These are phyloP conservation scores for Leptopterna dolabrata DNA, from an alignment of 2,888 invertebrate genomes.

Conservation along the genomic window DNA sequence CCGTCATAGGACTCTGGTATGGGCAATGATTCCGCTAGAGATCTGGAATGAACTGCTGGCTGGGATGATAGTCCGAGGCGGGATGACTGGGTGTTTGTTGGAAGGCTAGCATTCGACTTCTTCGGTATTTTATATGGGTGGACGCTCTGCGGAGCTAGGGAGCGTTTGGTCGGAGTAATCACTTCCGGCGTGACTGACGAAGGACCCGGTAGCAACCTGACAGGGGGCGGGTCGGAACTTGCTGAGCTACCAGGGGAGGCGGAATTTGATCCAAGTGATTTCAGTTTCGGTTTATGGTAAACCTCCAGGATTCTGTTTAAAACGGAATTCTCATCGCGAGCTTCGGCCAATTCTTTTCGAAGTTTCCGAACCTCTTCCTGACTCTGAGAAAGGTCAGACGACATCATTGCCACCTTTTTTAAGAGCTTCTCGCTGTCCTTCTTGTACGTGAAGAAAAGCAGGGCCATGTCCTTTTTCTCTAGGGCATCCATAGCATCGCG, in stretches of 20 bases:
- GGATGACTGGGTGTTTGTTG: neutral
- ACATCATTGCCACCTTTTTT: neutral
- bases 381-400: neutral
- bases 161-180: neutral
- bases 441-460: slow-evolving; percentile 1
- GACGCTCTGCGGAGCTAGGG: neutral
- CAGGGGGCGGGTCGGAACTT: neutral
- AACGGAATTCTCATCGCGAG: neutral
- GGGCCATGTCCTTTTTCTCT: slow-evolving; percentile 18
- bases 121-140: neutral
- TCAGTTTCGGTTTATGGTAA: neutral
- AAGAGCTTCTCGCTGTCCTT: neutral
- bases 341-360: neutral
- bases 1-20: slow-evolving; percentile 9
- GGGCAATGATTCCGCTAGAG: neutral
- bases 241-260: neutral
- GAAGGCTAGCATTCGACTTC: neutral
- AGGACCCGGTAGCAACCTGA: neutral
- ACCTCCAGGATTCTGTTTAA: neutral
- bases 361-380: slow-evolving; percentile 14
- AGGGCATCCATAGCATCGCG: neutral
- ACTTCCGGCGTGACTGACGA: neutral
- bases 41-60: neutral
- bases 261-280: neutral
- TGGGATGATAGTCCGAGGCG: neutral